phyloP scores from a whole-genome alignment of 2,113 vertebrate genomes.

The Erythrolamprus reginae region DNA sequence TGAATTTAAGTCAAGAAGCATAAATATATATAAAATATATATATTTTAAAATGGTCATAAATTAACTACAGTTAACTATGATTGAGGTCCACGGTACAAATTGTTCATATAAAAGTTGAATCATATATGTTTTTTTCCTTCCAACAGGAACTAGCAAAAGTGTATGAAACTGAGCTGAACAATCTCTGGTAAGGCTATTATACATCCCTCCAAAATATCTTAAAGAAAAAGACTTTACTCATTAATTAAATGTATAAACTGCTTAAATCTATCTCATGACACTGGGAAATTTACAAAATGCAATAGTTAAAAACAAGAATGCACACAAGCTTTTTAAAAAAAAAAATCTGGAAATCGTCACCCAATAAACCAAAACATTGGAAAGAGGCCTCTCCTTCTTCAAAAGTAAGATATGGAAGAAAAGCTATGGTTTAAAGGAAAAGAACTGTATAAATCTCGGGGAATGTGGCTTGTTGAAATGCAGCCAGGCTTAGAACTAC shows the following conservation, averaged over 20 bases:
- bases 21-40: too few species aligned
- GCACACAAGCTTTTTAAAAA: not conserved
- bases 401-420: not conserved
- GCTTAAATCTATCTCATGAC: not conserved
- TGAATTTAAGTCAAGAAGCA: not conserved
- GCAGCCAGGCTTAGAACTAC: not conserved
- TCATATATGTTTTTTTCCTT: not conserved
- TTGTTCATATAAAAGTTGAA: not conserved
- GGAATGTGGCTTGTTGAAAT: not conserved
- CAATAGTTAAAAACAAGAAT: not conserved
- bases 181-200: slow-evolving; percentile 11
- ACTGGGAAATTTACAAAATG: not conserved
- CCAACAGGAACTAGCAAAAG: slow-evolving; percentile 3
- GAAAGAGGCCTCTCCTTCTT: not conserved
- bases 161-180: slow-evolving; percentile 2
- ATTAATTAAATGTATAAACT: not conserved
- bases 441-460: not conserved
- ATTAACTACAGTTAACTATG: not conserved
- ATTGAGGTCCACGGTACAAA: not conserved
- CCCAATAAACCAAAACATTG: not conserved
- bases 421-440: not conserved
- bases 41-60: not conserved
- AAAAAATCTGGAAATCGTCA: not conserved
- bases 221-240: not conserved
- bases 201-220: not conserved